Conservation (phyloP, 2,797 vertebrate species). For the Amniataba percoides region DNA sequence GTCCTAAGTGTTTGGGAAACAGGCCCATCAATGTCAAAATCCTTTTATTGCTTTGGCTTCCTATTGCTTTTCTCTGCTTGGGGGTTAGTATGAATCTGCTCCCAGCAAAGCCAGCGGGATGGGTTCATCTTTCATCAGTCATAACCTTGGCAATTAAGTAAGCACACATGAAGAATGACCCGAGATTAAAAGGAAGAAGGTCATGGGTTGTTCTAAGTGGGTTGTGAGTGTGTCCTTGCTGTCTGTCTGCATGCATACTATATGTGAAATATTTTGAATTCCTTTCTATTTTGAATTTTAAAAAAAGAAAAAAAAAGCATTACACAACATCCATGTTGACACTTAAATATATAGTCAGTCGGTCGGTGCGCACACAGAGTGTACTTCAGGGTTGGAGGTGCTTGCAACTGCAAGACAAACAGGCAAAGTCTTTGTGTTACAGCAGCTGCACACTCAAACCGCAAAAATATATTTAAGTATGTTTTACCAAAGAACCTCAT, state of each 20-base stretch:
- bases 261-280: conserved; percentile 17
- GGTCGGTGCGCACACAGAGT: not conserved
- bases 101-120: conserved; percentile 58
- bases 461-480: not conserved
- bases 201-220: conserved; percentile 49
- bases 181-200: conserved; percentile 60
- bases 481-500: not conserved
- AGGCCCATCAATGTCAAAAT: conserved; percentile 83
- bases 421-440: not conserved
- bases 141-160: conserved; percentile 74
- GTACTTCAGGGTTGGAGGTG: not conserved
- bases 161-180: conserved; percentile 68
- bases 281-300: not conserved
- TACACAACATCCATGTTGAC: conserved; percentile 1
- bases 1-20: conserved; percentile 83
- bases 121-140: conserved; percentile 77
- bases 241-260: conserved; percentile 16
- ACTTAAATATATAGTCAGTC: not conserved
- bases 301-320: not conserved
- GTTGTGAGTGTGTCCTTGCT: conserved; percentile 23
- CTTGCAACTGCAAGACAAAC: not conserved
- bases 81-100: conserved; percentile 69
- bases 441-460: not conserved
- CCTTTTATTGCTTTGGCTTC: conserved; percentile 84
- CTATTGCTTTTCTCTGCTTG: conserved; percentile 82